Evolutionary conservation across 2,888 invertebrate genomes (phyloP).

Genomic region (Thymelicus lineola): DNA sequence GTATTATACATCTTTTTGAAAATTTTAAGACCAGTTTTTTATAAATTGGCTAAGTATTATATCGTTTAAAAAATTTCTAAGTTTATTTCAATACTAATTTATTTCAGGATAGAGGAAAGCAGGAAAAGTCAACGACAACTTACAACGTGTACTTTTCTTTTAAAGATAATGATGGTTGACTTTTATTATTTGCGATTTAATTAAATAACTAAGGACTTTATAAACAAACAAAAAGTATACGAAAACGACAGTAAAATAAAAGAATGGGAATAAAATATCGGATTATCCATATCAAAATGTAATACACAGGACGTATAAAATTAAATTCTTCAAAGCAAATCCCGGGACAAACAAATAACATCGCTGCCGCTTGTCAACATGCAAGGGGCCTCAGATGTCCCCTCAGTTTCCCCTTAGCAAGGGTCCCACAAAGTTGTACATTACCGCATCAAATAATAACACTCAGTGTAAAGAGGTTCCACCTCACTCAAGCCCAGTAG

Average conservation of each 20-base stretch:
- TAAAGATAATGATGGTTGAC: no score
- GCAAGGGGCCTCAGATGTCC: constrained; percentile 45
- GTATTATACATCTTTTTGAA: no score
- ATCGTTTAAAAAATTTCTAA: no score
- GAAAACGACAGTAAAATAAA: not conserved
- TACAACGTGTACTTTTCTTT: no score
- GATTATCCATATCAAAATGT: not conserved
- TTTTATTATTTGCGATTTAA: no score
- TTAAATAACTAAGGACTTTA: no score
- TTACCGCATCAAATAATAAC: constrained; percentile 73
- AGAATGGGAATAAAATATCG: not conserved
- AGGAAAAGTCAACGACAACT: no score
- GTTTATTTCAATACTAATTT: no score
- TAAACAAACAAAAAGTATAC: no score
- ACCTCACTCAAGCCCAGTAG: constrained; percentile 38
- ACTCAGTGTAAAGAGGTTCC: constrained; percentile 56
- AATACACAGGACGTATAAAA: not conserved
- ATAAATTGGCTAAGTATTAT: no score
- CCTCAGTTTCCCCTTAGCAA: constrained; percentile 49
- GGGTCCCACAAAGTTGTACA: constrained; percentile 60
- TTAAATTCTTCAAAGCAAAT: constrained; percentile 2
- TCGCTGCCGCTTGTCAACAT: constrained; percentile 42
- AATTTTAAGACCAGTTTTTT: no score
- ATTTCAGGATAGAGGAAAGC: no score
- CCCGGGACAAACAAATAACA: constrained; percentile 7